Percentiles rank a stretch among this genome's conserved stretches.
These are phyloP conservation scores for Mythimna loreyi DNA, from an alignment of 2,888 invertebrate species.

Conservation along the genomic window DNA sequence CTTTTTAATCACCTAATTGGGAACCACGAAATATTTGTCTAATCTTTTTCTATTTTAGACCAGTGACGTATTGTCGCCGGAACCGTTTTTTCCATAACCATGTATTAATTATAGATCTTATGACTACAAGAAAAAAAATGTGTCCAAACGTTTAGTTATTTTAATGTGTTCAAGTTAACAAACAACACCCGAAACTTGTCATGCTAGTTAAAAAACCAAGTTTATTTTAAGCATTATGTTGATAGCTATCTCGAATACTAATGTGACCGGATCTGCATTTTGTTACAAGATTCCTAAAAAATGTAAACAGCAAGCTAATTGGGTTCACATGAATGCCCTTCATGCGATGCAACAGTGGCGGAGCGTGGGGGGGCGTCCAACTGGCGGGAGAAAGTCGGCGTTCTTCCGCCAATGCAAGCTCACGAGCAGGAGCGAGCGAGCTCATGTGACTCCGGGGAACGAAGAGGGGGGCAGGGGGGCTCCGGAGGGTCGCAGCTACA, in stretches of 20 bases:
- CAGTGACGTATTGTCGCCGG: conserved; percentile 8
- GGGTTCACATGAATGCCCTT: conserved; percentile 40
- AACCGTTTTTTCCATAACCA: not conserved
- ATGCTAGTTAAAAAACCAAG: not conserved
- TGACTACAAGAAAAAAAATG: not conserved
- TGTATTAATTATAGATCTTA: not conserved
- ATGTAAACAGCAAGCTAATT: conserved; percentile 23
- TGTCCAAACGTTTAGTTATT: not conserved
- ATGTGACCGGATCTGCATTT: not conserved
- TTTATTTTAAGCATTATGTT: not conserved
- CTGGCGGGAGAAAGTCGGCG: conserved; percentile 75
- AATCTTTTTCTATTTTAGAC: conserved; percentile 21
- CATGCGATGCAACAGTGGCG: conserved; percentile 37
- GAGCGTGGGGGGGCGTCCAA: conserved; percentile 39
- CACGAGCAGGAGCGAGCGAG: conserved; percentile 72
- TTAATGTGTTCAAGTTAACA: conserved; percentile 5
- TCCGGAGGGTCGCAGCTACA: conserved; percentile 59
- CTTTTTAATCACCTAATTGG: conserved; percentile 28
- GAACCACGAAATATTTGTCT: conserved; percentile 1
- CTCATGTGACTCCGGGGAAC: conserved; percentile 75
- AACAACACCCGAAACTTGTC: conserved; percentile 5
- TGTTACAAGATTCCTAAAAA: not conserved
- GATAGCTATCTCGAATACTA: not conserved
- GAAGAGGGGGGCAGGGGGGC: conserved; percentile 20
- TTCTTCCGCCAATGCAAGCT: conserved; percentile 78